Conservation (phyloP, 2,797 vertebrate species). For the Melanotaenia parkinsoni region DNA sequence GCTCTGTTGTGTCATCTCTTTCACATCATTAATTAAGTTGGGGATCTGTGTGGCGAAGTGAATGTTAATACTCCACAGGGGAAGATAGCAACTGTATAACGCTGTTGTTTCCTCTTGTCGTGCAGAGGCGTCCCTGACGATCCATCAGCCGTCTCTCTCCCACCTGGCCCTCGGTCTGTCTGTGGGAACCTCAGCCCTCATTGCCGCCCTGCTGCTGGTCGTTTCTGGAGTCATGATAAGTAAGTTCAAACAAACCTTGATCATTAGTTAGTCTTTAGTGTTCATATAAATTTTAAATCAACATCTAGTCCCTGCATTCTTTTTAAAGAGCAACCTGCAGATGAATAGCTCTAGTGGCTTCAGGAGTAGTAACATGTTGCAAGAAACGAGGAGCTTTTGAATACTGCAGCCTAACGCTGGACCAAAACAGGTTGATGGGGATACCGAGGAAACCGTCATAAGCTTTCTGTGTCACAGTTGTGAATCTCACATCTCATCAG, state of each 20-base stretch:
- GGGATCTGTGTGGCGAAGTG: conserved; percentile 56
- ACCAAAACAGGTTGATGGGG: background rate
- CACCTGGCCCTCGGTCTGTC: conserved; percentile 93
- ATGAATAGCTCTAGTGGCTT: background rate
- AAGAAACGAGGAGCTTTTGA: background rate
- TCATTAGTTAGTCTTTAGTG: background rate
- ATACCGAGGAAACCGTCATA: background rate
- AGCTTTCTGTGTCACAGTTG: background rate
- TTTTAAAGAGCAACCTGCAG: background rate
- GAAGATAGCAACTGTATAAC: conserved; percentile 57
- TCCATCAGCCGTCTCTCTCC: conserved; percentile 82
- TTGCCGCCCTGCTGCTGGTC: conserved; percentile 93
- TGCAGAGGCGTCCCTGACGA: conserved; percentile 53
- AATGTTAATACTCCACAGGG: conserved; percentile 70
- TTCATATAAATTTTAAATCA: background rate
- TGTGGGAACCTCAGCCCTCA: conserved; percentile 94
- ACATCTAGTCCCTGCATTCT: background rate
- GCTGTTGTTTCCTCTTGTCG: conserved; percentile 55
- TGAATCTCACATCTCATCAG: background rate
- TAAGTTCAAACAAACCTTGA: conserved; percentile 76
- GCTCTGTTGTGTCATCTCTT: conserved; percentile 73
- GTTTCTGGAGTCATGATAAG: conserved; percentile 99
- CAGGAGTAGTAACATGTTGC: background rate
- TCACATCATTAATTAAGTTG: conserved; percentile 79
- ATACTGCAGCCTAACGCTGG: background rate